phyloP scores from a whole-genome alignment of 2,888 invertebrate species.

The Griposia aprilina region DNA sequence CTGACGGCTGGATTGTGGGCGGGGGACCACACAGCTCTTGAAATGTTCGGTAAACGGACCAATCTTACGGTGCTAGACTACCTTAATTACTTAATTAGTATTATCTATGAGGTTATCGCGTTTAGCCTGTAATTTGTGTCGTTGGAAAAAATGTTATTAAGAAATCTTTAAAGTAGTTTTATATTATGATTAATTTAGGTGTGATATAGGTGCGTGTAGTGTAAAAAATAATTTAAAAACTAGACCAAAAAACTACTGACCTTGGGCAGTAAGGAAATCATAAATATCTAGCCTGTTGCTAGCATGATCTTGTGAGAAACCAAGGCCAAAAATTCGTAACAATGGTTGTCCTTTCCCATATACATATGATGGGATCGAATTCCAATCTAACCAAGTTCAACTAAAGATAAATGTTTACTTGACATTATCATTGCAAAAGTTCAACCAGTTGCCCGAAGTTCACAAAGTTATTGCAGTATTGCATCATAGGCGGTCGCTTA shows the following conservation, averaged over 20 bases:
- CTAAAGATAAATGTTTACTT: not conserved
- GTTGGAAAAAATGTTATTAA: constrained; percentile 2
- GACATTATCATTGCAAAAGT: not conserved
- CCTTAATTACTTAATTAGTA: constrained; percentile 58
- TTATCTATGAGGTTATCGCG: constrained; percentile 37
- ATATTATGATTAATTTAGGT: constrained; percentile 5
- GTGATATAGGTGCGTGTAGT: not conserved
- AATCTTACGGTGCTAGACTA: constrained; percentile 37
- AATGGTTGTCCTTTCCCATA: not conserved
- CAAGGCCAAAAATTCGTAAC: not conserved
- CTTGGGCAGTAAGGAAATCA: constrained; percentile 1
- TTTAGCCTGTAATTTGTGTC: constrained; percentile 45
- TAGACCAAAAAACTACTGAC: not conserved
- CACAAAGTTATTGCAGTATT: constrained; percentile 11
- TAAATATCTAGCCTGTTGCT: not conserved
- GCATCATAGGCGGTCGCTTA: constrained; percentile 49
- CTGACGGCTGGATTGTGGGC: constrained; percentile 58
- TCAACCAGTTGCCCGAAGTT: not conserved
- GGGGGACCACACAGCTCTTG: constrained; percentile 66
- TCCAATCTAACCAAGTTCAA: not conserved
- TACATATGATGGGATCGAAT: not conserved
- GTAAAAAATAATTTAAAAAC: constrained; percentile 11
- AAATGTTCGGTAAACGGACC: constrained; percentile 44
- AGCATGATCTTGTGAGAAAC: not conserved
- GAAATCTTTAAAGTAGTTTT: not conserved